A percentile compares a stretch with the other conserved stretches of the same genome.
These are phyloP conservation scores for Pteromalus puparum DNA, from an alignment of 1,140 invertebrate species.

Conservation along the genomic window DNA sequence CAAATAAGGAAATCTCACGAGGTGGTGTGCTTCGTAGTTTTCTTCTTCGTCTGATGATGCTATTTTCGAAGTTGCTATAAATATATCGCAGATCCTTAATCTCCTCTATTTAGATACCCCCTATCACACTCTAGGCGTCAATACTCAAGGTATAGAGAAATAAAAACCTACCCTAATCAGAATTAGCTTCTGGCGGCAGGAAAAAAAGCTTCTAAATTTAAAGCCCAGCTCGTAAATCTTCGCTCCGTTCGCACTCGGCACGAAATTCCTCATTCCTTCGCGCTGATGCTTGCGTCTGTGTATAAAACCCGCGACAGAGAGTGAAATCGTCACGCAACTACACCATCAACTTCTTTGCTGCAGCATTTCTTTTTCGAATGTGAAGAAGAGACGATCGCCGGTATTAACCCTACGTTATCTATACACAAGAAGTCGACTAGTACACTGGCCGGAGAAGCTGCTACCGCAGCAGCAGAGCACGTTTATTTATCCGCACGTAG, in stretches of 20 bases:
- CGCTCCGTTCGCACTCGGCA: background rate
- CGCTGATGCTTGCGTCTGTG: too few relatives aligned
- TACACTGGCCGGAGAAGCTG: background rate
- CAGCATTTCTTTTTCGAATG: background rate
- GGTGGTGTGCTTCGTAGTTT: too few relatives aligned
- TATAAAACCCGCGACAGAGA: background rate
- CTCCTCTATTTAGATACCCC: too few relatives aligned
- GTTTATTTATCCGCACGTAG: constrained; percentile 39
- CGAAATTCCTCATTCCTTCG: background rate
- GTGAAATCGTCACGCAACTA: background rate
- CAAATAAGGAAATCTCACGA: too few relatives aligned
- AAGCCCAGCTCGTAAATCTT: background rate
- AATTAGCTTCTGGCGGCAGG: too few relatives aligned
- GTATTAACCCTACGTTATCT: background rate
- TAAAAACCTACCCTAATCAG: too few relatives aligned
- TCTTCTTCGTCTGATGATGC: too few relatives aligned
- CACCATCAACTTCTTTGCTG: background rate
- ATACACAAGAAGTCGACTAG: background rate
- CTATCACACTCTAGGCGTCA: too few relatives aligned
- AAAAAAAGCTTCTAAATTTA: constrained; percentile 19
- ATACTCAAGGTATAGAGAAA: too few relatives aligned
- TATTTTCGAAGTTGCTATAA: too few relatives aligned
- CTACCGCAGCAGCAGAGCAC: background rate
- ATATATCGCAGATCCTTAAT: too few relatives aligned
- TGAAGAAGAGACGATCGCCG: background rate